Evolutionary conservation across 2,113 vertebrate genomes (phyloP).

Genomic region (Odobenus rosmarus): DNA sequence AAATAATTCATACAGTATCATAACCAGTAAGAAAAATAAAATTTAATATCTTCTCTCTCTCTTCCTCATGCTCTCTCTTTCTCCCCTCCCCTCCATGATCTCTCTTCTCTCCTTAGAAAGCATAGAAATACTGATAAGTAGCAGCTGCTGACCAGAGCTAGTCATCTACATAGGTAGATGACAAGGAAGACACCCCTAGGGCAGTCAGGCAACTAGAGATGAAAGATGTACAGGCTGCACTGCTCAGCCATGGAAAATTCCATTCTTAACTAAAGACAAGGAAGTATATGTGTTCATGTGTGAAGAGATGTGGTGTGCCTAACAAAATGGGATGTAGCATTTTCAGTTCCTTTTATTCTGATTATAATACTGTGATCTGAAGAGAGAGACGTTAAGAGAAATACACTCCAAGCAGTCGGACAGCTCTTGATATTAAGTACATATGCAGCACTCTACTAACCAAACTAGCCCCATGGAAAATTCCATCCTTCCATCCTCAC

Average conservation of each 20-base stretch:
- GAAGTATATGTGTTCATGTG: not conserved
- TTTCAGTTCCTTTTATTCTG: not conserved
- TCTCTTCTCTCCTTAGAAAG: not conserved
- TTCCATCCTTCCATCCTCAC: not conserved
- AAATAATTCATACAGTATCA: not conserved
- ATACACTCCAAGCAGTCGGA: not conserved
- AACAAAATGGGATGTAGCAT: not conserved
- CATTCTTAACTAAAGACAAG: not conserved
- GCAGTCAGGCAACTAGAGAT: not conserved
- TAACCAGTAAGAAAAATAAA: not conserved
- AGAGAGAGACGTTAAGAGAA: not conserved
- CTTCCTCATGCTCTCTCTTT: not conserved
- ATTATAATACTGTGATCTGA: constrained; percentile 6
- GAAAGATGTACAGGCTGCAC: not conserved
- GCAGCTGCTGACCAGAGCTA: not conserved
- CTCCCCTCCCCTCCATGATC: not conserved
- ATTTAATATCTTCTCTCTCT: not conserved
- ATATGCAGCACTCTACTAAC: not conserved
- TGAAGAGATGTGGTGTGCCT: not conserved
- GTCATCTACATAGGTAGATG: not conserved
- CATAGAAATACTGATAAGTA: not conserved
- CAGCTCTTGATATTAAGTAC: not conserved
- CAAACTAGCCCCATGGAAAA: not conserved
- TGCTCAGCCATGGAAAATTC: not conserved
- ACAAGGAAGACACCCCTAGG: not conserved